Evolutionary conservation across 2,888 invertebrate genomes (phyloP), one percentile per base, ranked within the genome.

Genomic region (Oscheius myriophilus): DNA sequence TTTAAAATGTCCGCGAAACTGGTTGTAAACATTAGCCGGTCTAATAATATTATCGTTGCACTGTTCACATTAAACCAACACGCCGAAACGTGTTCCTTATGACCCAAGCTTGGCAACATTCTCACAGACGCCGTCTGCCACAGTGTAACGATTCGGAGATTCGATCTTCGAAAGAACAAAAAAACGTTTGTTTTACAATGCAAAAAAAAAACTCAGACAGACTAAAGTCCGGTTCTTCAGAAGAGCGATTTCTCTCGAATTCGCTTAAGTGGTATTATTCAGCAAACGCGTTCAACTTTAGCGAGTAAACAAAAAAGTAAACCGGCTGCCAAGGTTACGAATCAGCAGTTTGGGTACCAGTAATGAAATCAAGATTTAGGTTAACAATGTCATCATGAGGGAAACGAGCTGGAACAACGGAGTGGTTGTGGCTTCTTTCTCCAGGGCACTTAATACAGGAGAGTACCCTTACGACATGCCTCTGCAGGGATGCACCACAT

Each of bases 351-450:
- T 33, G 3, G n/a, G 33, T 33, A 6, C 33, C 4, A 33, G 33
- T 46, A 16, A 46, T 11, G 46, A 16, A 23, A n/a, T 39, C 42
- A 18, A 57, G n/a, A 43, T 75, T 62, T 45, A 73, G 73, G 64
- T 53, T 41, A 75, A 77, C 68, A 76, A 76, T 43, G 71, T 79
- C 12, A 70, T 73, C 64, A 71, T 75, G 7, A 68, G 70, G 39
- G 71, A 70, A 12, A 61, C 69, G 0, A 52, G 72, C 16, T 73
- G 62, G 57, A 68, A 68, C 45, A 76, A 79, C 39, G 76, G 76
- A 11, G 68, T 75, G 26, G 65, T 79, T 12, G 70, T 78, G 18
- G 76, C 78, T 11, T 73, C 78, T 2, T 81, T 81, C 66, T 78
- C 75, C 6, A 69, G 80, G 53, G 71, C 76, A 9, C 55, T 78